phyloP scores from a whole-genome alignment of 2,797 vertebrate genomes.

The Columba guinea region DNA sequence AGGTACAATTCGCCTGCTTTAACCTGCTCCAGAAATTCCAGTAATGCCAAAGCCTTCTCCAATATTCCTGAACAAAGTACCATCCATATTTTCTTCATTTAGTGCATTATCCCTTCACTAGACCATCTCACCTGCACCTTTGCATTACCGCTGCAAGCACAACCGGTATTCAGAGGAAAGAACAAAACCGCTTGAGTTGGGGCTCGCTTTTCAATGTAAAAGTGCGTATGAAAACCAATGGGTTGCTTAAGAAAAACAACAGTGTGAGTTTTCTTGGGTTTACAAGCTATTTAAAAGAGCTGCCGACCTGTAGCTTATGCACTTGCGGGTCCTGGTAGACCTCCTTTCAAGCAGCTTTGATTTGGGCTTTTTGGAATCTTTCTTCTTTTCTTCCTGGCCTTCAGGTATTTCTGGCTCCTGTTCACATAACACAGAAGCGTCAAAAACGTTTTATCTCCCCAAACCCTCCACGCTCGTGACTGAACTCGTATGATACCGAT shows the following conservation, averaged over 20 bases:
- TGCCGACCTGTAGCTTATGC: conserved; percentile 95
- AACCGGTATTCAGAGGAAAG: neutral
- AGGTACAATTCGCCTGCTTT: neutral
- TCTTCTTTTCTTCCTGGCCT: conserved; percentile 85
- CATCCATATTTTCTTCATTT: rapidly evolving
- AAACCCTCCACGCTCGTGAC: neutral
- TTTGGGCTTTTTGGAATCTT: conserved; percentile 92
- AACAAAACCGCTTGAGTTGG: neutral
- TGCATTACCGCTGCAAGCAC: too few relatives aligned
- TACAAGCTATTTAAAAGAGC: neutral
- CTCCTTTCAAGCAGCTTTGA: conserved; percentile 89
- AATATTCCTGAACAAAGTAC: neutral
- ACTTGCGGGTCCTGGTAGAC: conserved; percentile 92
- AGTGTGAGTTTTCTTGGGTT: neutral
- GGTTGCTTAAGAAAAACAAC: neutral
- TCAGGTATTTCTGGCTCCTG: conserved; percentile 86
- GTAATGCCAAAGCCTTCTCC: neutral
- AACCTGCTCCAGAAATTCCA: neutral
- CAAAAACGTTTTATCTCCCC: neutral
- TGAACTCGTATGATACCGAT: neutral
- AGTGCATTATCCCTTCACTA: neutral
- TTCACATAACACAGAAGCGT: neutral
- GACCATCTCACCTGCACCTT: neutral
- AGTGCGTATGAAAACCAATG: neutral
- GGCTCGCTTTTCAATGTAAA: neutral